Base-by-base conservation (phyloP, 1,140 invertebrate species). In the Patella vulgata region DNA sequence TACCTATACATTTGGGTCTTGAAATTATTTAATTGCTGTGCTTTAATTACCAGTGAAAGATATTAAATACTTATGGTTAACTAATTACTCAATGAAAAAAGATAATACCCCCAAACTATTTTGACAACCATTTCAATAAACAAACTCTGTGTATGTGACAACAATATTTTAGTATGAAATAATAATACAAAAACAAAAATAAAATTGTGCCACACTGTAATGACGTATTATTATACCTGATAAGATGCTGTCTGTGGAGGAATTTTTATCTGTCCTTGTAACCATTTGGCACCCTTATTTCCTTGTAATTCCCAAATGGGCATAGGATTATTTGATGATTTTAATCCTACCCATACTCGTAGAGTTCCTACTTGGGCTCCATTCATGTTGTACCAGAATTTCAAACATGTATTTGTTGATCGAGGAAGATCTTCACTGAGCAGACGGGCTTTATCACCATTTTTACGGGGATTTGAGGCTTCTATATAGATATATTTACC, bases 341-440 rank as follows among this genome's bases (percentile, higher is more conserved):
- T 61, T 21, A 55, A 40, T 42, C 50, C 66, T 9, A 64, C 56
- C 71, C 71, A 76, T 0, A 78, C 57, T 28, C 72, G 30, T 14
- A 79, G 60, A 0, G 63, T 71, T 27, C 74, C 73, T 40, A 77
- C 66, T 12, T 21, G 51, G 14, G 23, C 39, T 12, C 80, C 81
- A 66, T 77, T 73, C 77, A 83, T 80, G 65, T 78, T 70, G 63
- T 82, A 82, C 62, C 65, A 82, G 71, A 78, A 79, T 12, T 67
- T 51, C 33, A 79, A 28, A 48, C 77, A 79, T 19, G 51, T 61
- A 17, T 64, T 54, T 8, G 62, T 53, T 9, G 46, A 52, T 9
- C 56, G 30, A 11, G 72, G 61, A 3, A 81, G 53, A 25, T 60
- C 66, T 42, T 70, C 63, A 62, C 75, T 78, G 17, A 74, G 46